Percentiles rank a stretch among this genome's conserved stretches.
These are phyloP conservation scores for Rhinoptilus africanus DNA, from an alignment of 2,113 vertebrate species.

Conservation along the genomic window DNA sequence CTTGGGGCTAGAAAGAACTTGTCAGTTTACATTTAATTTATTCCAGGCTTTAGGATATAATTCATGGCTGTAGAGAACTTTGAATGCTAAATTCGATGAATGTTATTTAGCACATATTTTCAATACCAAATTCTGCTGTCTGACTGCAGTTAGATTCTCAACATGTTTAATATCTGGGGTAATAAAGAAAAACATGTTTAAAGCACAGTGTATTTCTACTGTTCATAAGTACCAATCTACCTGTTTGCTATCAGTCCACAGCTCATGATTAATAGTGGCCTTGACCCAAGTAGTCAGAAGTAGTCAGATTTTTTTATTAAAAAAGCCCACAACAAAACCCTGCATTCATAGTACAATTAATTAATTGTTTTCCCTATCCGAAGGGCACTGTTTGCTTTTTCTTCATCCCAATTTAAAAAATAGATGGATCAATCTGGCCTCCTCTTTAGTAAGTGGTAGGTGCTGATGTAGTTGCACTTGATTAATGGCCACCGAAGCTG, in stretches of 20 bases:
- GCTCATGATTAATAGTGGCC: neutral
- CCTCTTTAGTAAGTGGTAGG: neutral
- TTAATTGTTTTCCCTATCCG: neutral
- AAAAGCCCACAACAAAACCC: neutral
- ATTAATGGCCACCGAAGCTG: neutral
- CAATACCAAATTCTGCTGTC: neutral
- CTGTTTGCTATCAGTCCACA: neutral
- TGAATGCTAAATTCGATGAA: neutral
- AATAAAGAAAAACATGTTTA: neutral
- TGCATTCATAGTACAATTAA: neutral
- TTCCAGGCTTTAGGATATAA: slow-evolving; percentile 5
- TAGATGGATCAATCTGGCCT: neutral
- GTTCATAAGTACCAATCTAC: neutral
- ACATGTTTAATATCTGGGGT: neutral
- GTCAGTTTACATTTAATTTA: slow-evolving; percentile 47
- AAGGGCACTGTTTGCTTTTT: neutral
- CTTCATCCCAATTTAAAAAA: neutral
- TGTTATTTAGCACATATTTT: neutral
- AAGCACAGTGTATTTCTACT: neutral
- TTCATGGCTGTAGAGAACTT: neutral
- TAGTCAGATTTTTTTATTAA: neutral
- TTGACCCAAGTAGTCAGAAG: neutral
- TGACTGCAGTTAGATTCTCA: neutral
- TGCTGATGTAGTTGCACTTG: neutral
- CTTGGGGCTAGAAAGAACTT: slow-evolving; percentile 7